phyloP scores from a whole-genome alignment of 2,113 vertebrate species.

The Rynchops niger region DNA sequence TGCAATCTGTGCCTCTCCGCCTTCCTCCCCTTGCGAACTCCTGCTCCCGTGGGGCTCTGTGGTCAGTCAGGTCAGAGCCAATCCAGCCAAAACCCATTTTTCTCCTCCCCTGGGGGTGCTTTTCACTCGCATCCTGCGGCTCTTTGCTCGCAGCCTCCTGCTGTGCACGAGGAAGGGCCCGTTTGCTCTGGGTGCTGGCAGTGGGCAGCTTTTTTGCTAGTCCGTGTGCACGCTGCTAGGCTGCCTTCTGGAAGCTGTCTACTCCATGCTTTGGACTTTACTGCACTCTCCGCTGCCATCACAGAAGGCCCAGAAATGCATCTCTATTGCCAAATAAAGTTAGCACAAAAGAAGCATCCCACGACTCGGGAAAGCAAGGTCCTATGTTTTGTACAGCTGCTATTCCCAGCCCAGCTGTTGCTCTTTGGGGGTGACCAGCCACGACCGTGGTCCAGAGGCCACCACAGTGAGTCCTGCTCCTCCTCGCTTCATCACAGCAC shows the following conservation, averaged over 20 bases:
- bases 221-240: fast-evolving
- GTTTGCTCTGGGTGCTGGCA: background rate
- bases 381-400: background rate
- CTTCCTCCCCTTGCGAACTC: background rate
- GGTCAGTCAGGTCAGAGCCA: background rate
- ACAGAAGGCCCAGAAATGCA: background rate
- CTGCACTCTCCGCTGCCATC: background rate
- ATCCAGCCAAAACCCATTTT: background rate
- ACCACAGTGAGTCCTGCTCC: background rate
- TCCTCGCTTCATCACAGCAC: background rate
- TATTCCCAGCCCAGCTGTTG: background rate
- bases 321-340: background rate
- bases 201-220: background rate
- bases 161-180: fast-evolving
- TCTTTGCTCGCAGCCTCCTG: background rate
- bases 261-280: background rate
- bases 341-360: background rate
- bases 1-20: background rate
- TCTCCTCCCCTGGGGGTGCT: background rate
- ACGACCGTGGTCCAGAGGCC: background rate
- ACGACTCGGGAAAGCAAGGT: background rate
- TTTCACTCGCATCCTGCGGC: background rate
- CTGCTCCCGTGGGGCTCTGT: background rate
- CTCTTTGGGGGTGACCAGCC: background rate
- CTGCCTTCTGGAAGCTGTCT: background rate